Evolutionary conservation across 1,140 invertebrate genomes (phyloP).

Genomic region (Wiebesia pumilae): DNA sequence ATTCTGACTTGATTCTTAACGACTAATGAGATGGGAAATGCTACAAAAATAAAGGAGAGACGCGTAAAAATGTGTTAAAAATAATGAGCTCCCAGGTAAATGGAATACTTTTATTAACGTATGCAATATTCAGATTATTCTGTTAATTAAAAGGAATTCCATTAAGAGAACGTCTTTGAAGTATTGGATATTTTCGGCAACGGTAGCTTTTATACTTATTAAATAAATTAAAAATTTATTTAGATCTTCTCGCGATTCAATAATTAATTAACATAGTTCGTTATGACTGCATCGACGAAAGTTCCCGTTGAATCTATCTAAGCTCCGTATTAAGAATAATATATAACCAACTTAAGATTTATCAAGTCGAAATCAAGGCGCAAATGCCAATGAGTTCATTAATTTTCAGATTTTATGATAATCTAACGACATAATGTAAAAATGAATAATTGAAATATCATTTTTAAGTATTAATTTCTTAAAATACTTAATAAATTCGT

Average conservation of each 20-base stretch:
- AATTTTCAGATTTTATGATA: too few relatives aligned
- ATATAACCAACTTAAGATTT: too few relatives aligned
- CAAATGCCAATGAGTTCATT: too few relatives aligned
- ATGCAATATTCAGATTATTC: background rate
- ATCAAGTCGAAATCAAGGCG: too few relatives aligned
- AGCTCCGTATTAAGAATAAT: background rate
- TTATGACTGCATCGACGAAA: background rate
- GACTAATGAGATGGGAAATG: conserved; percentile 37
- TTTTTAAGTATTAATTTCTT: too few relatives aligned
- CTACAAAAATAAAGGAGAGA: background rate
- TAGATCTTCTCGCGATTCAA: background rate
- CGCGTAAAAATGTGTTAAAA: background rate
- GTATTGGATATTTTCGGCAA: background rate
- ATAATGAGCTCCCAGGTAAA: conserved; percentile 7
- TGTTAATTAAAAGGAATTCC: conserved; percentile 1
- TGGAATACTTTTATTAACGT: background rate
- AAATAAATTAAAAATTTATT: background rate
- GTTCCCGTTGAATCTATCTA: background rate
- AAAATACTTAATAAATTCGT: too few relatives aligned
- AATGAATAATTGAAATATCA: too few relatives aligned
- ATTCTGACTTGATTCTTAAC: conserved; percentile 3
- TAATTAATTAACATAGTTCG: background rate
- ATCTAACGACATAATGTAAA: too few relatives aligned
- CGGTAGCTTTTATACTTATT: too few relatives aligned
- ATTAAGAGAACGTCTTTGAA: background rate